Evolutionary conservation across 2,888 invertebrate species (phyloP), one percentile per base, ranked within the genome.

Genomic region (Holacanthella duospinosa): DNA sequence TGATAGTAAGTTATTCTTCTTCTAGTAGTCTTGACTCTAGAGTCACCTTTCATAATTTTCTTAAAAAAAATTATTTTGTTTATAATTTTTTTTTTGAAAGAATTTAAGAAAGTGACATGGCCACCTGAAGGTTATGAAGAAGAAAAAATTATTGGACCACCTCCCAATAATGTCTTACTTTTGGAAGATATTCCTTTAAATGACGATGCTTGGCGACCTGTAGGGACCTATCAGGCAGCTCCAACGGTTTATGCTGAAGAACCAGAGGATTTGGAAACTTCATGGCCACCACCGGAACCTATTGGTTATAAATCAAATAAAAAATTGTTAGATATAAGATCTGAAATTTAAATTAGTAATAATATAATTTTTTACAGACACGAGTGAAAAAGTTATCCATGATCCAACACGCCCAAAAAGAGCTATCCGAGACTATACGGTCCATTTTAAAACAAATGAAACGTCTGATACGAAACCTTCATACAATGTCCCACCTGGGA

Each of bases 201-300:
- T 64, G 70, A 68, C 28, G 67, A 67, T 16, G 68, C 68, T 9
- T 60, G 67, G 62, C 64, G 60, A 28, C 72, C 69, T 6, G 59
- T 57, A 4, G 70, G 67, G 19, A 66, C 67, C 24, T 73, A 73
- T 60, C 68, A 71, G 61, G 67, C 69, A 1, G 69, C 69, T 2
- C 71, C 71, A 48, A 70, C 70, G 16, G 68, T 73, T 19, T 73
- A 73, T 55, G 71, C 71, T 29, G 72, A 73, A 59, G 68, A 71
- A 43, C 72, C 72, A 2, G 72, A 68, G 12, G 60, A 66, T 25
- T 67, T 73, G 25, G 55, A 63, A 4, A 69, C 70, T 25, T 66
- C 68, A 25, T 69, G 69, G 69, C 71, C 71, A 27, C 72, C 72
- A 43, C 72, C 72, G 66, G 68, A 66, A 55, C 68, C 68, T 12